Evolutionary conservation across 2,113 vertebrate species (phyloP).

Genomic region (Rhabdornis inornatus): DNA sequence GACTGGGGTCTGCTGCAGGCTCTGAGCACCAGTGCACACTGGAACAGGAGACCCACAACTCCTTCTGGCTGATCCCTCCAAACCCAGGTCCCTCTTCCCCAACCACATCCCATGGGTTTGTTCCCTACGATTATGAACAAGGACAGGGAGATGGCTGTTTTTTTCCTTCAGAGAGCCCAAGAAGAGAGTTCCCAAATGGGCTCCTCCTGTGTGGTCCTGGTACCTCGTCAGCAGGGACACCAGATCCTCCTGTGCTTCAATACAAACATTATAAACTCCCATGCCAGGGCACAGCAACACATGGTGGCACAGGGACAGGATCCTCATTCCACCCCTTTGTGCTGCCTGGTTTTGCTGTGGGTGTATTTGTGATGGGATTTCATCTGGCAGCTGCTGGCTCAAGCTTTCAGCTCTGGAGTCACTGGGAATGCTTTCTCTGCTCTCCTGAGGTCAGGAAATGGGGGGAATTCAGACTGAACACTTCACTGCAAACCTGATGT

Average conservation of each 20-base stretch:
- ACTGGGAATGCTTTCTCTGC: not conserved
- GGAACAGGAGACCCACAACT: not conserved
- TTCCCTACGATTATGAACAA: accelerated
- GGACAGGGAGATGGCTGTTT: not conserved
- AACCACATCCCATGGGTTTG: not conserved
- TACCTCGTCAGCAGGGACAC: not conserved
- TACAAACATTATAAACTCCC: accelerated
- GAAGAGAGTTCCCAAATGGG: not conserved
- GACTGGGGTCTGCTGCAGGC: not conserved
- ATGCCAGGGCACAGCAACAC: not conserved
- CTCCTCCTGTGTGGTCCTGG: not conserved
- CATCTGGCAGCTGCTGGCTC: not conserved
- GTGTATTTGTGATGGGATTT: not conserved
- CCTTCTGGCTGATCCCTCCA: not conserved
- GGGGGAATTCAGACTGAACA: not conserved
- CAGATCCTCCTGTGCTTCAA: not conserved
- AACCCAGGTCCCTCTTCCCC: not conserved
- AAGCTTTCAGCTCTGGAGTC: not conserved
- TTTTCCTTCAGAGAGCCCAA: not conserved
- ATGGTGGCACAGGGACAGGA: not conserved
- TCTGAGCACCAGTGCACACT: accelerated
- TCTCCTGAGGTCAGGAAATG: not conserved
- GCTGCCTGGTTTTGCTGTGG: not conserved
- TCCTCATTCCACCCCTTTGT: not conserved
- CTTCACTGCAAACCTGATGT: not conserved